Conservation (phyloP, 2,113 vertebrate genomes). For the Pollachius pollachius region DNA sequence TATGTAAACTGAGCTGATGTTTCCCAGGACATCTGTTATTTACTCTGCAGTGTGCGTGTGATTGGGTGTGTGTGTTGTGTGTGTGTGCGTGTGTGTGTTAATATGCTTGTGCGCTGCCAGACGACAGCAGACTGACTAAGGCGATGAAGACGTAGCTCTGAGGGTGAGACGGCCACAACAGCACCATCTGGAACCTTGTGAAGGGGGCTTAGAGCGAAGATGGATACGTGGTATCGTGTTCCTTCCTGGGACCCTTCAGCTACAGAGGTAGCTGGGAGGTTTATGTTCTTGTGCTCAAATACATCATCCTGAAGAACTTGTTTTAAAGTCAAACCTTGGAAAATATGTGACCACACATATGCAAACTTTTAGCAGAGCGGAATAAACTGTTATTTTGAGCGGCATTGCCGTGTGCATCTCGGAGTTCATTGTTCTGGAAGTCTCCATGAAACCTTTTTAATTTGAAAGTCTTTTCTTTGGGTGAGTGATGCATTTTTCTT, state of each 20-base stretch:
- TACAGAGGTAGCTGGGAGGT: too few relatives aligned
- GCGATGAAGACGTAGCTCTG: not conserved
- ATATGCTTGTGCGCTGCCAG: not conserved
- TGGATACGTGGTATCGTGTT: slow-evolving; percentile 26
- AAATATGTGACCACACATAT: slow-evolving; percentile 45
- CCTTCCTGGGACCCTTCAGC: not conserved
- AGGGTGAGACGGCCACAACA: not conserved
- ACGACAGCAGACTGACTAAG: not conserved
- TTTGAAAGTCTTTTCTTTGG: too few relatives aligned
- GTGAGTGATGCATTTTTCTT: too few relatives aligned
- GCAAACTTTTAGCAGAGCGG: slow-evolving; percentile 37
- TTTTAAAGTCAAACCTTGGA: slow-evolving; percentile 22
- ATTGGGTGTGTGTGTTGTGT: too few relatives aligned
- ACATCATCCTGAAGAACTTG: too few relatives aligned
- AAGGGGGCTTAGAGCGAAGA: slow-evolving; percentile 20
- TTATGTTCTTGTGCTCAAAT: too few relatives aligned
- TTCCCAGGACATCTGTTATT: not conserved
- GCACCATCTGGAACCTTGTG: slow-evolving; percentile 49
- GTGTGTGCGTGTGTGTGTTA: too few relatives aligned
- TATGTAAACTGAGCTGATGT: not conserved
- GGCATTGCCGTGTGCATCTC: too few relatives aligned
- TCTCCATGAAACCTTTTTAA: too few relatives aligned
- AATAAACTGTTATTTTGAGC: too few relatives aligned
- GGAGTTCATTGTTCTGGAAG: too few relatives aligned
- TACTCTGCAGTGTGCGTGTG: too few relatives aligned